phyloP scores from a whole-genome alignment of 2,888 invertebrate genomes.

The Orthonevra nobilis region DNA sequence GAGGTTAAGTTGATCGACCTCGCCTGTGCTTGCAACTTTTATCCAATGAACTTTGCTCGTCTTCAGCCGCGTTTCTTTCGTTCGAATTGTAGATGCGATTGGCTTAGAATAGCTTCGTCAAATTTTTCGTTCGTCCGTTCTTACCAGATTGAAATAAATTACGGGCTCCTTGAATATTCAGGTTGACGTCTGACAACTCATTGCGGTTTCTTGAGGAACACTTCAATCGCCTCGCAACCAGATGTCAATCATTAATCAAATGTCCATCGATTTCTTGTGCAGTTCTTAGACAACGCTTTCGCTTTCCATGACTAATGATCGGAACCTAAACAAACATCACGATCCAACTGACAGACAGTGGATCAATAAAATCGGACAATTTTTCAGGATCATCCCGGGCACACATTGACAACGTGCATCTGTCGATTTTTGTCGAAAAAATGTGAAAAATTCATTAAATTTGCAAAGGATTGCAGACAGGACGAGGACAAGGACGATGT shows the following conservation, averaged over 20 bases:
- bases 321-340: conserved; percentile 63
- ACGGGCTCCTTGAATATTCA: too few relatives aligned
- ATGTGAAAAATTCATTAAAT: conserved; percentile 51
- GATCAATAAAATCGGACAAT: conserved; percentile 18
- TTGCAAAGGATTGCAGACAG: too few relatives aligned
- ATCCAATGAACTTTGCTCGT: too few relatives aligned
- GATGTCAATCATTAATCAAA: conserved; percentile 59
- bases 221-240: neutral
- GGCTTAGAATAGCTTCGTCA: too few relatives aligned
- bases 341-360: conserved; percentile 43
- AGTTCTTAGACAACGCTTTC: conserved; percentile 16
- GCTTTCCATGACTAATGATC: conserved; percentile 63
- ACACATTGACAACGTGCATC: conserved; percentile 29
- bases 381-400: conserved; percentile 49
- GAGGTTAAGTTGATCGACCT: too few relatives aligned
- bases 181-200: too few relatives aligned
- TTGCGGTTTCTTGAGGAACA: too few relatives aligned
- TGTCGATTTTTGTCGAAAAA: conserved; percentile 41
- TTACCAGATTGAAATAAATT: too few relatives aligned
- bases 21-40: too few relatives aligned
- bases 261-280: conserved; percentile 6
- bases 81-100: too few relatives aligned
- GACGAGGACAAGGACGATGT: conserved; percentile 60
- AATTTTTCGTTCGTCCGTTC: too few relatives aligned
- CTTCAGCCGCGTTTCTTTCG: too few relatives aligned